phyloP scores from a whole-genome alignment of 2,113 vertebrate genomes.

The Aramus guarauna region DNA sequence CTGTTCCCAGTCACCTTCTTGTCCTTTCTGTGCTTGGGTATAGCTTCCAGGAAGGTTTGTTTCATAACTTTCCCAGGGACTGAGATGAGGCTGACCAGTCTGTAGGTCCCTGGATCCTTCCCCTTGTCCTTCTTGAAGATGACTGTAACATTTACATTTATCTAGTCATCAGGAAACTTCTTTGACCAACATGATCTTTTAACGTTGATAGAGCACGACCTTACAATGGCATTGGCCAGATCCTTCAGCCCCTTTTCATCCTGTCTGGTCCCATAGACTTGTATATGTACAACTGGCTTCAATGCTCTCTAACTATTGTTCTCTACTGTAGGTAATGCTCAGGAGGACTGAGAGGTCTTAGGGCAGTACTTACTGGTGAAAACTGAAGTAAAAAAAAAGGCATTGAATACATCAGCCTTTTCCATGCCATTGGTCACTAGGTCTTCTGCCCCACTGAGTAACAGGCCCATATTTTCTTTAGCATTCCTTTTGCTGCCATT shows the following conservation, averaged over 20 bases:
- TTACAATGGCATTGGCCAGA: not conserved
- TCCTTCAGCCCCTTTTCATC: not conserved
- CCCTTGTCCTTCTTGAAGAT: not conserved
- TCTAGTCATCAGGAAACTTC: not conserved
- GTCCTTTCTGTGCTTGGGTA: not conserved
- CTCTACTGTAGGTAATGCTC: not conserved
- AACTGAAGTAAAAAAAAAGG: not conserved
- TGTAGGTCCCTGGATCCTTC: not conserved
- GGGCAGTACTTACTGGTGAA: not conserved
- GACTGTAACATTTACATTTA: not conserved
- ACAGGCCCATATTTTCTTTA: not conserved
- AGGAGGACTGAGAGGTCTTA: not conserved
- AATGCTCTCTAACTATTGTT: not conserved
- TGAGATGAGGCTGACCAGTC: not conserved
- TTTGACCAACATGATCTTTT: not conserved
- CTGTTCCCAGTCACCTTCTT: not conserved
- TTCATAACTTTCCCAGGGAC: not conserved
- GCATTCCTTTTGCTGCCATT: not conserved
- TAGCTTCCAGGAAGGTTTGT: not conserved
- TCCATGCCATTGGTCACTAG: not conserved
- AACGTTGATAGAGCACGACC: not conserved
- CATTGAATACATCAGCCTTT: not conserved
- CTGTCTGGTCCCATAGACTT: not conserved
- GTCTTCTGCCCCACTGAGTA: not conserved
- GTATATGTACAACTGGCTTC: not conserved